These are phyloP conservation scores for Huso huso DNA, from an alignment of 2,797 vertebrate species.

Conservation along the genomic window DNA sequence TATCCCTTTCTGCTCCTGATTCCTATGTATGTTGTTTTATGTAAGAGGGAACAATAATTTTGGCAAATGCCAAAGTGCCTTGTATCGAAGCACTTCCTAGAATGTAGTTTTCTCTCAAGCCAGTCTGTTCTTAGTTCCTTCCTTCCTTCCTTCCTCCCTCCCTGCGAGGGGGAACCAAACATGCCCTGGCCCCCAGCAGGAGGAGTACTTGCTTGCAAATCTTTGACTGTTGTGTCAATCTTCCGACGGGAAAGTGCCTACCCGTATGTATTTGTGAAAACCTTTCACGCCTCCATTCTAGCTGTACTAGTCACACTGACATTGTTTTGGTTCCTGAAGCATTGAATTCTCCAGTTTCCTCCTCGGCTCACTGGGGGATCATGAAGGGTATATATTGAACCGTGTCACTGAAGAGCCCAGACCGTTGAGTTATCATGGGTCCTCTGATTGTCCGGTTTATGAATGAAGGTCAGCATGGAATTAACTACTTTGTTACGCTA, in stretches of 20 bases:
- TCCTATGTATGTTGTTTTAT: background rate
- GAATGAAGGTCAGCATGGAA: too few relatives aligned
- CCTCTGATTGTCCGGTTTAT: too few relatives aligned
- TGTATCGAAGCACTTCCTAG: constrained; percentile 1
- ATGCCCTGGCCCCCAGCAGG: background rate
- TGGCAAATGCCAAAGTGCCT: background rate
- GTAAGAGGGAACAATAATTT: background rate
- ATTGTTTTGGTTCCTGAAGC: too few relatives aligned
- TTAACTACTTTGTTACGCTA: too few relatives aligned
- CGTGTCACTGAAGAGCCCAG: too few relatives aligned
- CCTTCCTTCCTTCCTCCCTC: background rate
- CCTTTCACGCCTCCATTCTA: too few relatives aligned
- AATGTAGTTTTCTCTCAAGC: background rate
- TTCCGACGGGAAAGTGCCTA: background rate
- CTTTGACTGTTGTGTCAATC: background rate
- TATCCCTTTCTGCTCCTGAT: too few relatives aligned
- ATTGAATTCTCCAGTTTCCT: too few relatives aligned
- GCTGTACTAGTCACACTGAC: too few relatives aligned
- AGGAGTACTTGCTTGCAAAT: background rate
- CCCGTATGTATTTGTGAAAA: background rate
- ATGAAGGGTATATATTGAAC: too few relatives aligned
- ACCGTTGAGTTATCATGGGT: too few relatives aligned
- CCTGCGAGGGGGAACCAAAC: background rate
- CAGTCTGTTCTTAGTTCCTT: background rate
- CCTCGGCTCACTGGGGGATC: too few relatives aligned